Percentiles rank a stretch among this genome's conserved stretches.
Evolutionary conservation across 2,888 invertebrate genomes (phyloP).

Genomic region (Scelioninae gen. 2): DNA sequence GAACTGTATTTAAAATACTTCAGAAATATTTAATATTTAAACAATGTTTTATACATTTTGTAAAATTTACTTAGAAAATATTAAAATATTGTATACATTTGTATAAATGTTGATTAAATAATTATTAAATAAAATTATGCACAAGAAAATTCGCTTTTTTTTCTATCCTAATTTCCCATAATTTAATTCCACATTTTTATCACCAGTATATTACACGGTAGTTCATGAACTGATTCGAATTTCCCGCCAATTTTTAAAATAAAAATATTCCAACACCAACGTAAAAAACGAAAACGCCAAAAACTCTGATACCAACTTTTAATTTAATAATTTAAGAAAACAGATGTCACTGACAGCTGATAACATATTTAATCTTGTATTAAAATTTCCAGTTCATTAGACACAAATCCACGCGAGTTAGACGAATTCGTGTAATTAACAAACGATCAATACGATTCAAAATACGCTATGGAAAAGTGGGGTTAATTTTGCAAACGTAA

Average conservation of each 20-base stretch:
- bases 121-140: too few relatives aligned
- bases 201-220: too few relatives aligned
- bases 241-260: not conserved
- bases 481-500: constrained; percentile 30
- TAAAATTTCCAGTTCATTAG: not conserved
- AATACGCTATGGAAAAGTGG: constrained; percentile 25
- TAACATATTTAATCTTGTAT: constrained; percentile 8
- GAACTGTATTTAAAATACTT: too few relatives aligned
- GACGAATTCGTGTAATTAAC: constrained; percentile 2
- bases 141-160: too few relatives aligned
- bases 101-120: too few relatives aligned
- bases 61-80: too few relatives aligned
- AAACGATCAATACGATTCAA: not conserved
- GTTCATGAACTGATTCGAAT: too few relatives aligned
- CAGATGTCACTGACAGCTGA: constrained; percentile 60
- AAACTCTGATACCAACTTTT: constrained; percentile 73
- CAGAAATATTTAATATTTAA: too few relatives aligned
- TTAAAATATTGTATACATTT: too few relatives aligned
- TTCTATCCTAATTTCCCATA: too few relatives aligned
- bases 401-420: not conserved
- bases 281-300: not conserved
- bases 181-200: too few relatives aligned
- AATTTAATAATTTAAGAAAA: constrained; percentile 34
- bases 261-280: not conserved
- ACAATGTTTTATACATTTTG: too few relatives aligned